phyloP scores from a whole-genome alignment of 1,140 invertebrate genomes.

The Drosophila suzukii region DNA sequence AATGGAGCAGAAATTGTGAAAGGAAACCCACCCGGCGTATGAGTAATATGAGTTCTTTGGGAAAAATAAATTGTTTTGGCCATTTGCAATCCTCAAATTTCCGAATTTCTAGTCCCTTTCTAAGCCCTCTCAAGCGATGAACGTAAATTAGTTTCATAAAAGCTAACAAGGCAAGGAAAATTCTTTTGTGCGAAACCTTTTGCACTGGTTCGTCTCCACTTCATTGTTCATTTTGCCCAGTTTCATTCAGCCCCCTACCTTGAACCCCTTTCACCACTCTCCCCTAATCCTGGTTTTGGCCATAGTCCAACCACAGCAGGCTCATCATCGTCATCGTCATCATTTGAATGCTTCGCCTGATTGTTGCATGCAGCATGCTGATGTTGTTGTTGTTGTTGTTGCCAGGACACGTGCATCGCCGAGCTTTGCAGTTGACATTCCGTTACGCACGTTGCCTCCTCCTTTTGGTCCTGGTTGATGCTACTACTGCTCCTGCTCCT shows the following conservation, averaged over 20 bases:
- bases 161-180: conserved; percentile 25
- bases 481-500: not conserved
- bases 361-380: conserved; percentile 32
- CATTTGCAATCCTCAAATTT: conserved; percentile 19
- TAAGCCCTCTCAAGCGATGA: conserved; percentile 9
- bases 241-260: not conserved
- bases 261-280: not conserved
- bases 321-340: conserved; percentile 42
- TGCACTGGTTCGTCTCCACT: conserved; percentile 5
- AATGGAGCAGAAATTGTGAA: not conserved
- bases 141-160: conserved; percentile 51
- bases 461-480: conserved; percentile 3
- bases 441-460: conserved; percentile 38
- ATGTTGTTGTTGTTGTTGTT: conserved; percentile 9
- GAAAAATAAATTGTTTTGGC: not conserved
- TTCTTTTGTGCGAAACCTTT: conserved; percentile 34
- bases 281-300: not conserved
- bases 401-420: conserved; percentile 42
- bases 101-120: not conserved
- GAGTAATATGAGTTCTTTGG: conserved; percentile 11
- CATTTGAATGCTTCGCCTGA: conserved; percentile 34
- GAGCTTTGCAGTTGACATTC: conserved; percentile 50
- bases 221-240: conserved; percentile 20
- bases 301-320: conserved; percentile 10
- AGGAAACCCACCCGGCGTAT: conserved; percentile 11